Evolutionary conservation across 2,797 vertebrate genomes (phyloP).

Genomic region (Podarcis siculus): DNA sequence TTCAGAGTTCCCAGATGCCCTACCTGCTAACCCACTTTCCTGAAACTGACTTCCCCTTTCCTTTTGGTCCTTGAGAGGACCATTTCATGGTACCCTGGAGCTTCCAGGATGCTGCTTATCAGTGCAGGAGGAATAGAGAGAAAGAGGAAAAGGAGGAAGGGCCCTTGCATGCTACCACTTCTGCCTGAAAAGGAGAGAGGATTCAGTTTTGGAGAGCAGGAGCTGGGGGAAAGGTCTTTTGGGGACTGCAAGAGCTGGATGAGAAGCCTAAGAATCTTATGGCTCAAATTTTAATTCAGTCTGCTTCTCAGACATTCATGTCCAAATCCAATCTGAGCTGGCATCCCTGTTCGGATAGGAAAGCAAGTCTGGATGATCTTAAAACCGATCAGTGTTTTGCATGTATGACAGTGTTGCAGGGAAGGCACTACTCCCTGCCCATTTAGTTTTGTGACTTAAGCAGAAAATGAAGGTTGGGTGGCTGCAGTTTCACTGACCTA

Average conservation of each 20-base stretch:
- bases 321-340: not conserved
- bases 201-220: not conserved
- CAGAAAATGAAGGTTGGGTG: conserved; percentile 52
- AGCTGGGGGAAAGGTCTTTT: not conserved
- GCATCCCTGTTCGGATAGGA: not conserved
- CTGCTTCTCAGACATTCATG: too few species aligned
- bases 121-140: not conserved
- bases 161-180: not conserved
- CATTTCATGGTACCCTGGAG: too few species aligned
- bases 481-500: conserved; percentile 62
- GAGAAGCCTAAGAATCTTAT: not conserved
- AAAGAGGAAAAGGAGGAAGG: not conserved
- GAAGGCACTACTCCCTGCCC: conserved; percentile 33
- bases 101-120: not conserved
- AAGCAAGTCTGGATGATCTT: not conserved
- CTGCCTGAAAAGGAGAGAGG: not conserved
- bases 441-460: conserved; percentile 73
- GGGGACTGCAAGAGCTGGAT: not conserved
- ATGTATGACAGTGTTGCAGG: not conserved
- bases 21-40: not conserved
- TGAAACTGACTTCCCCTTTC: not conserved
- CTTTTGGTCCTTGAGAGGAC: not conserved
- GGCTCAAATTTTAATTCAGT: not conserved
- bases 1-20: not conserved
- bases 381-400: not conserved